Conservation (phyloP, 2,113 vertebrate species). For the Athene noctua region DNA sequence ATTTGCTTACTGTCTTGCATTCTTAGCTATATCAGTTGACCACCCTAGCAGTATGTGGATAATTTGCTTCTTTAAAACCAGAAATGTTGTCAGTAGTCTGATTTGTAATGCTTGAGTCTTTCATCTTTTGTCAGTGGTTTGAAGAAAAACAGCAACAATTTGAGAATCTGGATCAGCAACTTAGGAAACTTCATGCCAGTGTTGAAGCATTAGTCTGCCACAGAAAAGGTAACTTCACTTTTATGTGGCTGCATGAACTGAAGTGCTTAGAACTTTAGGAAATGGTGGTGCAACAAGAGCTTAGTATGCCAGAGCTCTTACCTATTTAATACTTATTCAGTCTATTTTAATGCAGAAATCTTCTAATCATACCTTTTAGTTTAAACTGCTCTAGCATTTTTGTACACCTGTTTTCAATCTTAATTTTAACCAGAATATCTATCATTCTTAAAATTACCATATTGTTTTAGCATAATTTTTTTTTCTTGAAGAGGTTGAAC, state of each 20-base stretch:
- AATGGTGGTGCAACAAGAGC: not conserved
- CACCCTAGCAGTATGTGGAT: constrained; percentile 65
- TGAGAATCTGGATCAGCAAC: constrained; percentile 95
- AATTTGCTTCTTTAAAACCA: constrained; percentile 76
- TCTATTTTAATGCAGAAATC: not conserved
- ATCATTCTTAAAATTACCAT: not conserved
- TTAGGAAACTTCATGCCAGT: constrained; percentile 92
- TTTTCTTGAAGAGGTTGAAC: not conserved
- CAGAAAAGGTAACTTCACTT: constrained; percentile 86
- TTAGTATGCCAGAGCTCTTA: not conserved
- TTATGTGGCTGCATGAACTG: not conserved
- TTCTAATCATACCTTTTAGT: not conserved
- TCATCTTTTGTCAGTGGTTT: constrained; percentile 89
- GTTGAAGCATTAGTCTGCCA: constrained; percentile 95
- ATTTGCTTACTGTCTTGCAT: constrained; percentile 79
- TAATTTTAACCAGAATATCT: not conserved
- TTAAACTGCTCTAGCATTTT: not conserved
- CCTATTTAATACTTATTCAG: not conserved
- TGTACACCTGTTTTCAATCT: not conserved
- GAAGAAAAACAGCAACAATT: constrained; percentile 99
- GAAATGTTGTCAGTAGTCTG: constrained; percentile 71
- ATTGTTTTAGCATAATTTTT: not conserved
- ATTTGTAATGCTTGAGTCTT: constrained; percentile 71
- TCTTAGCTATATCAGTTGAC: constrained; percentile 72
- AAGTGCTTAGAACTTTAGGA: not conserved